Evolutionary conservation across 2,797 vertebrate species (phyloP), one percentile per base, ranked within the genome.

Genomic region (Peromyscus attwateri): DNA sequence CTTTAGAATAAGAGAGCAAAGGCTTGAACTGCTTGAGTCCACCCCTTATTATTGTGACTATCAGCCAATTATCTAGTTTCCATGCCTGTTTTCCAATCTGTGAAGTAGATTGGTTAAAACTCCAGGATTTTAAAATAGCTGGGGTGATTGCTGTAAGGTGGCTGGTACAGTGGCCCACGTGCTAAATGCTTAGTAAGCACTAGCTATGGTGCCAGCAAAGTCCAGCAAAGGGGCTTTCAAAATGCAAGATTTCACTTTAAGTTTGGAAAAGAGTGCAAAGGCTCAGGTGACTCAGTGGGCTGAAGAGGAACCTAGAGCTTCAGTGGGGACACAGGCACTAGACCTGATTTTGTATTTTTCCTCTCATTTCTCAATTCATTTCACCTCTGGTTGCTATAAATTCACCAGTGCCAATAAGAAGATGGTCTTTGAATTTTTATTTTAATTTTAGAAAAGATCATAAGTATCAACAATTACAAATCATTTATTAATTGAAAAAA

Each of bases 401-500:
- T 89, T 93, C 60, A 31, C 66, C 52, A 91, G 37, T 29, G 34
- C 11, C 60, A 57, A 57, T 92, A 85, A 91, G 43, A 71, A 92
- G 80, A 83, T 88, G 40, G n/a, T 37, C n/a, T 82, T 40, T 62
- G 40, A 85, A 52, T 76, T 89, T 91, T 77, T 89, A 97, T 75
- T 91, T 62, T 62, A 90, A 97, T 75, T 91, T 62, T 62, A 90
- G 68, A 71, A 92, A 37, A 85, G 11, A 40, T 27, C 10, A 6
- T 49, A 49, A n/a, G 10, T 81, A 70, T 80, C 79, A 84, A 66
- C 37, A 76, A 31, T 82, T 13, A 16, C 0, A 91, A 87, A 60
- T 43, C 71, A 90, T 64, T 87, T 75, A 80, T 83, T 75, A 94
- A 25, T n/a, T 70, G 46, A 95, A 88, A 43, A 87, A 87, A 87